Percentiles rank a stretch among this genome's conserved stretches.
Conservation (phyloP, 2,797 vertebrate genomes). For the Lagocephalus sceleratus region DNA sequence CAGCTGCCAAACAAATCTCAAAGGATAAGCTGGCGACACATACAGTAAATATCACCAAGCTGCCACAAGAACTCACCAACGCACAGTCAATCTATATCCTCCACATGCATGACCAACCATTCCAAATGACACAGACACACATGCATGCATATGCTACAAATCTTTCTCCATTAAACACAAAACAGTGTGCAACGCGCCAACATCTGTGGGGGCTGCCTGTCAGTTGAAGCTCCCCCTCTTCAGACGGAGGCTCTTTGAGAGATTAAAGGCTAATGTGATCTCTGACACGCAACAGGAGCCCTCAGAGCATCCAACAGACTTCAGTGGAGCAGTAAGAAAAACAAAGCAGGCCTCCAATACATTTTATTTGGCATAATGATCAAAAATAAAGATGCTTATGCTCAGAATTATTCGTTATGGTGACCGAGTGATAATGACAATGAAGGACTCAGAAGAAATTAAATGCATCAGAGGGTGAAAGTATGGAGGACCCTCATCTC, state of each 20-base stretch:
- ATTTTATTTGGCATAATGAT: slow-evolving; percentile 15
- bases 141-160: slow-evolving; percentile 12
- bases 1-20: slow-evolving; percentile 57
- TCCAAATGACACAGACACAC: slow-evolving; percentile 10
- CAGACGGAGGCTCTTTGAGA: slow-evolving; percentile 54
- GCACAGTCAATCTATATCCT: slow-evolving; percentile 36
- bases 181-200: slow-evolving; percentile 22
- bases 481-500: slow-evolving; percentile 2
- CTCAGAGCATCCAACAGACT: slow-evolving; percentile 36
- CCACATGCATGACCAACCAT: slow-evolving; percentile 27
- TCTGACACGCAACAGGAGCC: slow-evolving; percentile 61
- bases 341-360: background rate
- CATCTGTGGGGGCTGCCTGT: slow-evolving; percentile 52
- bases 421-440: slow-evolving; percentile 52
- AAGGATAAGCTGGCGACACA: slow-evolving; percentile 48
- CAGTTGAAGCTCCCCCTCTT: slow-evolving; percentile 36
- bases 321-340: slow-evolving; percentile 19
- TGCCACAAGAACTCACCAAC: slow-evolving; percentile 20
- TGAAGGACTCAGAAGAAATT: slow-evolving; percentile 48
- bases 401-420: slow-evolving; percentile 20
- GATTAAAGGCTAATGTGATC: slow-evolving; percentile 68
- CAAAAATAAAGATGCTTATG: slow-evolving; percentile 46
- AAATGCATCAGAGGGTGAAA: slow-evolving; percentile 43
- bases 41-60: slow-evolving; percentile 57
- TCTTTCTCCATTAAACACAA: slow-evolving; percentile 17